Evolutionary conservation across 1,140 invertebrate genomes (phyloP), one percentile per base, ranked within the genome.

Genomic region (Drosophila pallidifrons): DNA sequence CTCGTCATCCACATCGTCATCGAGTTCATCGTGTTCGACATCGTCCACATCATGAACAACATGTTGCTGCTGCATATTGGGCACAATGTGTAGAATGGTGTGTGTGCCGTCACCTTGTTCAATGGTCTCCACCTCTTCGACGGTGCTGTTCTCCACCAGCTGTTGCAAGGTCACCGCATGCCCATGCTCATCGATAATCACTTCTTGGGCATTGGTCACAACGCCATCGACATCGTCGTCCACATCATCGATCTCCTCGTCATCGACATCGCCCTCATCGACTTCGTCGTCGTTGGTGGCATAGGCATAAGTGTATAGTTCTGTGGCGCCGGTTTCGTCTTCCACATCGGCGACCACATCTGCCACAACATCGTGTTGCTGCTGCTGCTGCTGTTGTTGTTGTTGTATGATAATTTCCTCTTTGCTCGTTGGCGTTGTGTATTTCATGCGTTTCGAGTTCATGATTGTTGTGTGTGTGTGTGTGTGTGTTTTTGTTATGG

Each of bases 51-150:
- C 35, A 10, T 38, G 7, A 1, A 10, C 7, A 8, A 10, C 7
- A 10, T 38, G 7, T 2, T 38, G 7, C 35, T 32, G 30, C 30
- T 10, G 7, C 32, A 85, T 30, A n/a, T 60, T 79, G 16, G 86
- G 91, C 15, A 91, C 83, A 28, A 92, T 92, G 16, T 81, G 91
- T 1, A 92, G 41, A 15, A 92, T 92, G 43, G 91, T 92, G 16
- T 92, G 91, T 11, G 91, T 89, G n/a, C 91, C 91, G n/a, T 92
- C 91, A 38, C 74, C 77, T 51, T 92, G 81, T n/a, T 92, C 91
- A 15, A 92, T 91, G 0, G 87, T 78, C 54, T 92, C 91, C 13
- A 91, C 87, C 59, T 92, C 91, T 55, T 92, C 91, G 2, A 92
- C 91, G 10, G 91, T 79, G 76, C 77, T 82, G 35, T 86, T 91